A percentile compares a stretch with the other conserved stretches of the same genome.
phyloP scores from a whole-genome alignment of 2,797 vertebrate genomes.

The Darevskia mixta region DNA sequence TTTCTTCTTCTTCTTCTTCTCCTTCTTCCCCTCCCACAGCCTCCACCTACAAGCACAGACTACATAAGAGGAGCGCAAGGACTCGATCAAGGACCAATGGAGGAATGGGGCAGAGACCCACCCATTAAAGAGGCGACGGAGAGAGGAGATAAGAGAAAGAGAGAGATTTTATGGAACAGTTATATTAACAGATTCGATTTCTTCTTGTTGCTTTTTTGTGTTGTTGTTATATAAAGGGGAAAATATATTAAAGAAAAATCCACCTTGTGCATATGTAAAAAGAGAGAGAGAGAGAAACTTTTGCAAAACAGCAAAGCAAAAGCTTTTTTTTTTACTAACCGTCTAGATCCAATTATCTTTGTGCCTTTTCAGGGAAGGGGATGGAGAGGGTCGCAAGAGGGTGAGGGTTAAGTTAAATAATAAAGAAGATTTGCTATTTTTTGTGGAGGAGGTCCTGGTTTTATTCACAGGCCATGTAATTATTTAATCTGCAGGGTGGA shows the following conservation, averaged over 20 bases:
- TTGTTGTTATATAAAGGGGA: slow-evolving; percentile 84
- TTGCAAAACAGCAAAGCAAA: slow-evolving; percentile 82
- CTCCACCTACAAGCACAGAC: slow-evolving; percentile 81
- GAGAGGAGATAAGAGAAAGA: slow-evolving; percentile 30
- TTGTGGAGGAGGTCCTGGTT: slow-evolving; percentile 69
- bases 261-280: slow-evolving; percentile 81
- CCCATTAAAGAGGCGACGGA: slow-evolving; percentile 82
- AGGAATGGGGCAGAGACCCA: slow-evolving; percentile 80
- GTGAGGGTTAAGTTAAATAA: slow-evolving; percentile 82
- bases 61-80: slow-evolving; percentile 88
- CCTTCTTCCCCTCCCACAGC: slow-evolving; percentile 75
- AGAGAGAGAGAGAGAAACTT: slow-evolving; percentile 53
- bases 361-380: slow-evolving; percentile 80
- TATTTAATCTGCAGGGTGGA: slow-evolving; percentile 77
- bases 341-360: slow-evolving; percentile 80
- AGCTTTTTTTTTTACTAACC: slow-evolving; percentile 72
- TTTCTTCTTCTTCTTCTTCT: slow-evolving; percentile 64
- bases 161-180: slow-evolving; percentile 78
- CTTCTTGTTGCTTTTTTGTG: slow-evolving; percentile 72
- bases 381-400: slow-evolving; percentile 67
- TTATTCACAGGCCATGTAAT: slow-evolving; percentile 79
- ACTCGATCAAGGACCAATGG: slow-evolving; percentile 79
- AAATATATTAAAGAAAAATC: slow-evolving; percentile 83
- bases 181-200: slow-evolving; percentile 83
- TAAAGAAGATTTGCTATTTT: slow-evolving; percentile 80